Evolutionary conservation across 2,797 vertebrate species (phyloP).

Genomic region (Semotilus atromaculatus): DNA sequence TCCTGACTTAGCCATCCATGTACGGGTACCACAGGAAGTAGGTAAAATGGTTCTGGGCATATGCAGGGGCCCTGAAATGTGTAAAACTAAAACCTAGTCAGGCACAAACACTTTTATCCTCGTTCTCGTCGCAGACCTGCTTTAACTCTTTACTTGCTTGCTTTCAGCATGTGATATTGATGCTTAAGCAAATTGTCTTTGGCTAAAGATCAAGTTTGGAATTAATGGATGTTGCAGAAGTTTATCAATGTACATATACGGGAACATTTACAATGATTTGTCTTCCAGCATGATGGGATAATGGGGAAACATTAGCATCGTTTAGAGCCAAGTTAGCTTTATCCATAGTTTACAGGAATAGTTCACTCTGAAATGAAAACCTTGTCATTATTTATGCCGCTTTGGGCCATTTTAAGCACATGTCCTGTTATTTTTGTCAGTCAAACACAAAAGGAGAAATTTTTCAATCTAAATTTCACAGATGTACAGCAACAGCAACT

Average conservation of each 20-base stretch:
- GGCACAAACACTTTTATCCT: conserved; percentile 47
- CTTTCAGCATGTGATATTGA: conserved; percentile 45
- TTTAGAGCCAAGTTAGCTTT: background rate
- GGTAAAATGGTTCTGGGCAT: conserved; percentile 47
- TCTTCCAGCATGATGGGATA: conserved; percentile 38
- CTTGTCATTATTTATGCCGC: conserved; percentile 1
- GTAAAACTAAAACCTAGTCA: conserved; percentile 38
- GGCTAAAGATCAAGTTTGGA: conserved; percentile 45
- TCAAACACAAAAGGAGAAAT: background rate
- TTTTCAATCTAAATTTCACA: background rate
- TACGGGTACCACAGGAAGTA: conserved; percentile 41
- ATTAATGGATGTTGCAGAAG: conserved; percentile 53
- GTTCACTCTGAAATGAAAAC: conserved; percentile 10
- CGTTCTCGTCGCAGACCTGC: conserved; percentile 10
- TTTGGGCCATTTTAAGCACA: background rate
- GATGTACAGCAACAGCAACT: background rate
- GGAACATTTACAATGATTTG: conserved; percentile 50
- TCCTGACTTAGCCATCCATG: conserved; percentile 43
- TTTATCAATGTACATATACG: conserved; percentile 52
- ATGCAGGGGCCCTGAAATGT: conserved; percentile 49
- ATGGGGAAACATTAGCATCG: conserved; percentile 32
- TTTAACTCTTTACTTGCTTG: conserved; percentile 44
- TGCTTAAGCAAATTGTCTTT: conserved; percentile 47
- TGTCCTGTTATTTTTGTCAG: background rate
- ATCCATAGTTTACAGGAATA: conserved; percentile 15